Evolutionary conservation across 2,888 invertebrate genomes (phyloP).

Genomic region (Drosophila macrospina): DNA sequence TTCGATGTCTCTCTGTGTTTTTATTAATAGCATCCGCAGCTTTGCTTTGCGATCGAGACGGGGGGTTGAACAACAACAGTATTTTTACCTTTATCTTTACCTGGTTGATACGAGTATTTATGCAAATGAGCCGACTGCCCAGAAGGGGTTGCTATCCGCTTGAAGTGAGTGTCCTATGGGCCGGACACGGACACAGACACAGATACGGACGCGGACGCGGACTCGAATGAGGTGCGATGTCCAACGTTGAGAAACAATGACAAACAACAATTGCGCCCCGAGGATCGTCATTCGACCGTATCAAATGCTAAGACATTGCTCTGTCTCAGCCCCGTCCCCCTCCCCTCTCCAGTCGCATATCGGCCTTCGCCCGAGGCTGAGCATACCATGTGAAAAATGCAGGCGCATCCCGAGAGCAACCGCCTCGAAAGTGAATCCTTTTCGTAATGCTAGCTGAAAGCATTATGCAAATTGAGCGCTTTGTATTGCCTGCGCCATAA

Average conservation of each 20-base stretch:
- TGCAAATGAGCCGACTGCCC: conserved; percentile 56
- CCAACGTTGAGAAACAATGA: conserved; percentile 84
- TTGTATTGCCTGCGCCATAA: conserved; percentile 42
- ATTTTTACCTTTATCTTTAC: conserved; percentile 23
- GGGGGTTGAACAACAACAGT: conserved; percentile 56
- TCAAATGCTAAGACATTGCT: conserved; percentile 62
- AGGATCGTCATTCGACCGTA: conserved; percentile 72
- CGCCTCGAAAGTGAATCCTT: conserved; percentile 53
- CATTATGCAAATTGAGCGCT: conserved; percentile 75
- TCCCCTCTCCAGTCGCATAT: not conserved
- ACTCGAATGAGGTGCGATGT: conserved; percentile 83
- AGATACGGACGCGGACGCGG: conserved; percentile 47
- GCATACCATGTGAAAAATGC: conserved; percentile 52
- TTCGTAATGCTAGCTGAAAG: conserved; percentile 69
- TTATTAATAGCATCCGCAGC: conserved; percentile 63
- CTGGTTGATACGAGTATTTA: conserved; percentile 40
- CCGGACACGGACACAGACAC: conserved; percentile 64
- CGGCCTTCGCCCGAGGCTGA: conserved; percentile 7
- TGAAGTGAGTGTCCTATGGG: conserved; percentile 38
- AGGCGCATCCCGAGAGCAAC: conserved; percentile 64
- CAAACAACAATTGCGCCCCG: conserved; percentile 62
- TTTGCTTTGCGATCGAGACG: conserved; percentile 30
- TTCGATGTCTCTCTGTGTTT: conserved; percentile 33
- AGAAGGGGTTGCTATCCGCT: conserved; percentile 58
- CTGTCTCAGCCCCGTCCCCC: conserved; percentile 13